phyloP scores from a whole-genome alignment of 2,113 vertebrate genomes.

The Petaurus breviceps region DNA sequence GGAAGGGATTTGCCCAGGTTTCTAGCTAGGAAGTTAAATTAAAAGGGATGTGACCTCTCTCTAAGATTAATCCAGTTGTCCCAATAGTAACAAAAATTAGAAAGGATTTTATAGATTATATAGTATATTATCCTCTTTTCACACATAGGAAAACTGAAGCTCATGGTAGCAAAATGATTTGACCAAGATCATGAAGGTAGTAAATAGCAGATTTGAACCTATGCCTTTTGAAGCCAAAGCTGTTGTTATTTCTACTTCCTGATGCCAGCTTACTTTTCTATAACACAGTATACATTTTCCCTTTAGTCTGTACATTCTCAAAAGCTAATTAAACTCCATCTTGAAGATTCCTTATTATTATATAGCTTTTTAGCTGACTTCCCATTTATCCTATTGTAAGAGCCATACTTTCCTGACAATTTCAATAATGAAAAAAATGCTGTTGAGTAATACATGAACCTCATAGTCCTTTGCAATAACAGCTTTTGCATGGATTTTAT shows the following conservation, averaged over 20 bases:
- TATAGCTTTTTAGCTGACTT: constrained; percentile 51
- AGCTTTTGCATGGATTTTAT: background rate
- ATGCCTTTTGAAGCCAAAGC: background rate
- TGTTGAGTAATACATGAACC: constrained; percentile 30
- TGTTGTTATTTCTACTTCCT: background rate
- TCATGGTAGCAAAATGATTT: no score
- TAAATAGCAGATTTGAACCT: background rate
- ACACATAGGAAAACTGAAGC: no score
- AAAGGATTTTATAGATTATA: no score
- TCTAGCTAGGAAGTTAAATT: no score
- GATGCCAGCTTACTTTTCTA: background rate
- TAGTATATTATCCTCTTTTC: no score
- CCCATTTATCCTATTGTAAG: background rate
- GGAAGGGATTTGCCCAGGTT: no score
- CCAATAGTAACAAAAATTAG: no score
- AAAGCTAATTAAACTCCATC: constrained; percentile 45
- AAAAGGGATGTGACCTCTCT: no score
- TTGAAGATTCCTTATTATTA: constrained; percentile 5
- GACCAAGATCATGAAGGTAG: no score
- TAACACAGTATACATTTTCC: background rate
- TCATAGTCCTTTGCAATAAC: constrained; percentile 22
- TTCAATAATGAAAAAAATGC: constrained; percentile 33
- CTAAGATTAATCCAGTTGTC: no score
- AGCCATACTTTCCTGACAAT: constrained; percentile 13
- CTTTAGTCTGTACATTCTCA: constrained; percentile 12